phyloP scores from a whole-genome alignment of 2,888 invertebrate genomes.

The Cenopis cana region DNA sequence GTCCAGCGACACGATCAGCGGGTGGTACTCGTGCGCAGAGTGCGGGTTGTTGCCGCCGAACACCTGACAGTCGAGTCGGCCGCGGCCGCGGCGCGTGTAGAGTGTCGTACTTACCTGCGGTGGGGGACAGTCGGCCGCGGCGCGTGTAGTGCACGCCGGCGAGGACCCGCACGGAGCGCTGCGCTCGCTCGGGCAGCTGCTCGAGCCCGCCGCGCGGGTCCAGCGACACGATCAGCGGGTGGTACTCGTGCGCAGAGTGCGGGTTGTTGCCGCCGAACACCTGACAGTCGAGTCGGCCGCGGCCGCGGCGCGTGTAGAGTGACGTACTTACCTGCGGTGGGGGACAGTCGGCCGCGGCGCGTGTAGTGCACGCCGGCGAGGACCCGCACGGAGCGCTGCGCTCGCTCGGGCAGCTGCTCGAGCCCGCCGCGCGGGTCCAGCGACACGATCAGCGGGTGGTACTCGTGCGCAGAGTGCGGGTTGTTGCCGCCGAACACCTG shows the following conservation, averaged over 20 bases:
- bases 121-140: conserved; percentile 91
- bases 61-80: too few species aligned
- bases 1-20: conserved; percentile 94
- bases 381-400: conserved; percentile 84
- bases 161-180: conserved; percentile 86
- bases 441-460: too few species aligned
- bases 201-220: conserved; percentile 94
- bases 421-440: too few species aligned
- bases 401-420: conserved; percentile 86
- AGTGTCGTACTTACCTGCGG: conserved; percentile 51
- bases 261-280: conserved; percentile 95
- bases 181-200: conserved; percentile 89
- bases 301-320: conserved; percentile 91
- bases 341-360: conserved; percentile 91
- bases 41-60: conserved; percentile 96
- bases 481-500: too few species aligned
- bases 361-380: conserved; percentile 93
- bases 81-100: too few species aligned
- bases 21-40: conserved; percentile 93
- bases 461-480: too few species aligned
- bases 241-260: conserved; percentile 93
- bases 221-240: conserved; percentile 95
- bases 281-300: conserved; percentile 93
- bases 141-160: conserved; percentile 94
- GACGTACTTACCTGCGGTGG: conserved; percentile 89